Conservation (phyloP, 2,888 invertebrate genomes). For the Meloe dianella region DNA sequence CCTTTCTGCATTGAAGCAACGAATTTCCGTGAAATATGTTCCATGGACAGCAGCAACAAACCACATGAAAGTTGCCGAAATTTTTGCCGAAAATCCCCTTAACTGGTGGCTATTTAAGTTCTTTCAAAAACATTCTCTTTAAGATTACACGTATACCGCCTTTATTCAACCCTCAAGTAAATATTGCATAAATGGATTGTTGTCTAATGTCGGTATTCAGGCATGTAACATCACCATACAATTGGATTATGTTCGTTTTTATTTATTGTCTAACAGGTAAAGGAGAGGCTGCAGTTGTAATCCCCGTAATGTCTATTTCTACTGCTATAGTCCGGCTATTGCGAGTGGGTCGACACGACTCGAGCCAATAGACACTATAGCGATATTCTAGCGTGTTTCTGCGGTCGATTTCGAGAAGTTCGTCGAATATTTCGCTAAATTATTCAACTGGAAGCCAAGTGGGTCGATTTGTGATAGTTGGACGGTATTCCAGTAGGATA, state of each 20-base stretch:
- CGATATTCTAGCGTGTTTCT: no score
- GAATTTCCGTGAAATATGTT: no score
- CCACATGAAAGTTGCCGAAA: no score
- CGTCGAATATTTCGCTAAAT: no score
- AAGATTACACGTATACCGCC: neutral
- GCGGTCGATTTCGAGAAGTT: no score
- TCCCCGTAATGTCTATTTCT: neutral
- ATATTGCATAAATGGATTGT: neutral
- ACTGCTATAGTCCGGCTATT: neutral
- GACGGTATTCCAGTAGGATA: neutral
- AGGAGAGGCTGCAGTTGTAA: neutral
- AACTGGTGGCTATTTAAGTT: no score
- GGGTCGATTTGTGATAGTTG: slow-evolving; percentile 14
- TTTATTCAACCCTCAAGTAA: neutral
- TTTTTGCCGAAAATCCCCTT: no score
- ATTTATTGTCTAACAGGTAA: neutral
- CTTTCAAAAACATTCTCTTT: neutral
- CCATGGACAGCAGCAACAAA: no score
- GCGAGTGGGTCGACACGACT: slow-evolving; percentile 24
- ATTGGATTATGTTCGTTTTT: neutral
- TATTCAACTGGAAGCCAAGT: slow-evolving; percentile 16
- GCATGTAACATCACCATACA: neutral
- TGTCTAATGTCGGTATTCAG: neutral
- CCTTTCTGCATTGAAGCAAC: no score
- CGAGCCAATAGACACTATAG: slow-evolving; percentile 27